Conservation (phyloP, 1,140 invertebrate species). For the Platorchestia sp. region DNA sequence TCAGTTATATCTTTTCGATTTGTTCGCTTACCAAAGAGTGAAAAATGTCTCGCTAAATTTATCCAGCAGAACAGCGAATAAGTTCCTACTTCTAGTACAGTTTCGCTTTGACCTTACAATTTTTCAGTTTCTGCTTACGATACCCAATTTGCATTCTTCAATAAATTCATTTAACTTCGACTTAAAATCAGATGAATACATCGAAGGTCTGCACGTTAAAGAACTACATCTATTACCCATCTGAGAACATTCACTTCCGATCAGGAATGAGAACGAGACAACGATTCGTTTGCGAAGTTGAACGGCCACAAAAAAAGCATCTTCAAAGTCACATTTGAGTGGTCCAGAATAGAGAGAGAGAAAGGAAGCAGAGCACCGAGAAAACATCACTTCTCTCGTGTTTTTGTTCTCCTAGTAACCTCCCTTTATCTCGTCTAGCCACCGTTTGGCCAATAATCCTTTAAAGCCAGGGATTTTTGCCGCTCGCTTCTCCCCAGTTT, state of each 20-base stretch:
- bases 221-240: background rate
- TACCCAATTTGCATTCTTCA: background rate
- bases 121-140: background rate
- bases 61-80: too few relatives aligned
- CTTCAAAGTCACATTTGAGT: constrained; percentile 8
- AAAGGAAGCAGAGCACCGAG: constrained; percentile 4
- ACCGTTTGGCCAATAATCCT: constrained; percentile 55
- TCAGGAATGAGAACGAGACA: background rate
- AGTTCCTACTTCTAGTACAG: too few relatives aligned
- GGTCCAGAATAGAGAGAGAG: background rate
- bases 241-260: background rate
- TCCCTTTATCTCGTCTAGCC: constrained; percentile 54
- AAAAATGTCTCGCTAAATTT: too few relatives aligned
- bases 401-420: constrained; percentile 40
- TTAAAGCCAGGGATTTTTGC: constrained; percentile 41
- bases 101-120: too few relatives aligned
- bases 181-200: background rate
- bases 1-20: too few relatives aligned
- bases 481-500: constrained; percentile 42
- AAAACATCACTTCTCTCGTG: constrained; percentile 18
- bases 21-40: too few relatives aligned
- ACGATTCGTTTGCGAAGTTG: background rate
- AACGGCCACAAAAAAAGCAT: background rate
- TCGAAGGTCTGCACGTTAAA: background rate
- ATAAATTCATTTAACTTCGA: background rate